A percentile compares a stretch with the other conserved stretches of the same genome.
phyloP scores from a whole-genome alignment of 1,140 invertebrate genomes.

The Aphelenchoides fujianensis region DNA sequence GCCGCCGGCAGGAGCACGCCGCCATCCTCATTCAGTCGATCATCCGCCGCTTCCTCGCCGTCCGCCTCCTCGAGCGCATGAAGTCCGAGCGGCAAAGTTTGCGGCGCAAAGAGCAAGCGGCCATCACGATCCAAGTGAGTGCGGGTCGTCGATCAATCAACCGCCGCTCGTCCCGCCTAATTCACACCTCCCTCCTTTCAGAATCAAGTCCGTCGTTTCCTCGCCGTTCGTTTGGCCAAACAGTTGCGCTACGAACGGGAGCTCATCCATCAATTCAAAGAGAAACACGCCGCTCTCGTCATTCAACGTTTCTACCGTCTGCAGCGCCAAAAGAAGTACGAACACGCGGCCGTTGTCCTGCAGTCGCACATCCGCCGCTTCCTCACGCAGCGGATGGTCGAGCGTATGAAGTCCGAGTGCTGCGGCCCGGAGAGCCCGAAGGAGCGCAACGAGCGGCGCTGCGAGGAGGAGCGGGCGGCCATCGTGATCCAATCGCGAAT shows the following conservation, averaged over 20 bases:
- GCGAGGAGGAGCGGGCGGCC: neutral
- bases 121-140: neutral
- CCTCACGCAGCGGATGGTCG: neutral
- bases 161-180: no score
- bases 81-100: neutral
- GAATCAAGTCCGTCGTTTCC: neutral
- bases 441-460: neutral
- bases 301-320: constrained; percentile 8
- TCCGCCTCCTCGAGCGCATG: neutral
- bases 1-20: neutral
- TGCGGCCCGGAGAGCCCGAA: neutral
- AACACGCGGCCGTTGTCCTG: constrained; percentile 4
- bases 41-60: constrained; percentile 1
- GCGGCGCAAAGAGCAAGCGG: neutral
- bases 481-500: neutral
- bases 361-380: neutral
- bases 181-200: no score
- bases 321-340: neutral
- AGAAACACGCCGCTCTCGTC: constrained; percentile 4
- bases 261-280: neutral
- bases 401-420: neutral
- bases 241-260: neutral
- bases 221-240: neutral
- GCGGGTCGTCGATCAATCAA: neutral
- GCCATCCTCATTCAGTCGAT: constrained; percentile 1